A percentile compares a stretch with the other conserved stretches of the same genome.
Conservation (phyloP, 2,888 invertebrate genomes). For the Synergus umbraculus region DNA sequence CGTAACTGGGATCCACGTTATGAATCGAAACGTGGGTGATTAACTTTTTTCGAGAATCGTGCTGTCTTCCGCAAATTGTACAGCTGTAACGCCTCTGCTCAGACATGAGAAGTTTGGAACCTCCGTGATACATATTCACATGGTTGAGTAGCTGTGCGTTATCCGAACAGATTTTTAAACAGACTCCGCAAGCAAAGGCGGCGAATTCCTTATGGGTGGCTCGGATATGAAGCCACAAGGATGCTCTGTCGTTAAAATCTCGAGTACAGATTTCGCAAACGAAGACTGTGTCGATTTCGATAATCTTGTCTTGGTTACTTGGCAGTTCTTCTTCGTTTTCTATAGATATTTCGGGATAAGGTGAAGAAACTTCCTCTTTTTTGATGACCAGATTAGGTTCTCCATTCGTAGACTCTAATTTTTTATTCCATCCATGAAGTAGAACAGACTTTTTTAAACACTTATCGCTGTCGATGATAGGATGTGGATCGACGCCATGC, state of each 20-base stretch:
- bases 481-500: conserved; percentile 79
- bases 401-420: conserved; percentile 43
- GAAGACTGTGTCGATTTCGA: conserved; percentile 77
- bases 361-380: conserved; percentile 61
- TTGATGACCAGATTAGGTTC: conserved; percentile 62
- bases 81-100: conserved; percentile 77
- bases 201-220: conserved; percentile 79
- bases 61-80: conserved; percentile 79
- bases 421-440: conserved; percentile 58
- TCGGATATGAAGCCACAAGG: conserved; percentile 80
- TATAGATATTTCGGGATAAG: conserved; percentile 50
- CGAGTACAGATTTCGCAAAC: conserved; percentile 78
- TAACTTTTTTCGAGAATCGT: conserved; percentile 79
- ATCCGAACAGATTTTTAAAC: conserved; percentile 78
- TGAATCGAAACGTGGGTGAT: conserved; percentile 80
- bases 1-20: conserved; percentile 78
- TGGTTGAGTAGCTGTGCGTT: conserved; percentile 78
- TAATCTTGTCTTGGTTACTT: conserved; percentile 70
- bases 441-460: conserved; percentile 67
- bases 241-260: conserved; percentile 78
- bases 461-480: conserved; percentile 72
- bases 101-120: conserved; percentile 73
- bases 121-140: conserved; percentile 78
- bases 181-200: conserved; percentile 80
- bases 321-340: conserved; percentile 70